phyloP scores from a whole-genome alignment of 2,113 vertebrate species.

The Ctenomys sociabilis region DNA sequence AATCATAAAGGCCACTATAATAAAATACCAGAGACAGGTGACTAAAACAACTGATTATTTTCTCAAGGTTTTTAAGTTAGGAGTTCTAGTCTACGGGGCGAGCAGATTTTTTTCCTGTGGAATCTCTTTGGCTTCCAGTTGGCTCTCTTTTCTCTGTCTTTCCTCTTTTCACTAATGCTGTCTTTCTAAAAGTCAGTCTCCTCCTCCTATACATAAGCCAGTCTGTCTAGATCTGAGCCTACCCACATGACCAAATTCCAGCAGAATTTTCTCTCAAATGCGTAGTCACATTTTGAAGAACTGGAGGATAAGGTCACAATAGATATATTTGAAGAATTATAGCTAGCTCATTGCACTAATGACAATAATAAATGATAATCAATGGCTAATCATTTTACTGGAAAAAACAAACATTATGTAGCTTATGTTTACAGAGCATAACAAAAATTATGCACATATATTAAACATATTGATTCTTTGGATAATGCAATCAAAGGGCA shows the following conservation, averaged over 20 bases:
- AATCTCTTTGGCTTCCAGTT: neutral
- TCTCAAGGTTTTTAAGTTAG: neutral
- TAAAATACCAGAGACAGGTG: neutral
- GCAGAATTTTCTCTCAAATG: neutral
- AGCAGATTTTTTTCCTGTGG: neutral
- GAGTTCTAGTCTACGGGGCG: neutral
- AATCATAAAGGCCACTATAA: neutral
- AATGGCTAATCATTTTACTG: neutral
- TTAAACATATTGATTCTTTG: neutral
- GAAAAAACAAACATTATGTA: neutral
- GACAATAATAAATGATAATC: neutral
- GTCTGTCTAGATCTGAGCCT: neutral
- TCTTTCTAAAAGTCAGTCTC: neutral
- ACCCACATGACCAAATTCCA: neutral
- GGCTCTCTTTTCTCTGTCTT: neutral
- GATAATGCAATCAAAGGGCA: neutral
- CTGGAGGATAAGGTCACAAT: neutral
- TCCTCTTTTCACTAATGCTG: neutral
- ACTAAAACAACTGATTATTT: neutral
- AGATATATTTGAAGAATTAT: neutral
- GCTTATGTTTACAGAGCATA: neutral
- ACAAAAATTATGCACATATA: slow-evolving; percentile 1
- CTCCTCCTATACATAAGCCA: neutral
- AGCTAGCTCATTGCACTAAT: neutral
- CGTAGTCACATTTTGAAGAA: neutral